Evolutionary conservation across 1,140 invertebrate species (phyloP).

Genomic region (Pseudomyrmex sp.): DNA sequence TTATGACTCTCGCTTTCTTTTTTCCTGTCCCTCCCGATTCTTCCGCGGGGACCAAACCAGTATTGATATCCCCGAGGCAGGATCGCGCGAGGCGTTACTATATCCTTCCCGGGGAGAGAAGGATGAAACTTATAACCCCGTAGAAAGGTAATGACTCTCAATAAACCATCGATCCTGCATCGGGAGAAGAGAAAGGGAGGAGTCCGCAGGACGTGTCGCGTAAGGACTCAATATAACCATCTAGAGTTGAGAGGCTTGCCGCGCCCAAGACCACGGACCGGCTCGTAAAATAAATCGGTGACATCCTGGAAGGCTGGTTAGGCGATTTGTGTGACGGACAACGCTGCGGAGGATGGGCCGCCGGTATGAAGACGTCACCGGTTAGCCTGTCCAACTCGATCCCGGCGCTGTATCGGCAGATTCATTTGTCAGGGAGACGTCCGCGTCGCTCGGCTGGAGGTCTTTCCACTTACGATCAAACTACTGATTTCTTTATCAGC

Average conservation of each 20-base stretch:
- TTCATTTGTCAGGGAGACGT: conserved; percentile 78
- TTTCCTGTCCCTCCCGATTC: conserved; percentile 19
- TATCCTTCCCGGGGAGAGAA: conserved; percentile 32
- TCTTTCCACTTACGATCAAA: conserved; percentile 66
- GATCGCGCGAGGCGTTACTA: conserved; percentile 28
- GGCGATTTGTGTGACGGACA: conserved; percentile 80
- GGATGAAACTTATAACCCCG: conserved; percentile 54
- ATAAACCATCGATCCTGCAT: conserved; percentile 80
- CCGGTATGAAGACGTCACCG: conserved; percentile 77
- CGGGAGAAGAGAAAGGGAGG: not conserved
- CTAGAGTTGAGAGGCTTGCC: conserved; percentile 40
- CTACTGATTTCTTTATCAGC: conserved; percentile 62
- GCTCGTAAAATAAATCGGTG: conserved; percentile 82
- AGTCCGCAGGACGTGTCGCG: conserved; percentile 55
- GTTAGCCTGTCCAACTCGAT: conserved; percentile 36
- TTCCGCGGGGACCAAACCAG: conserved; percentile 48
- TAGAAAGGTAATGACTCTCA: conserved; percentile 75
- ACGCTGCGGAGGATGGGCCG: conserved; percentile 45
- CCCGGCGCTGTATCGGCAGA: conserved; percentile 70
- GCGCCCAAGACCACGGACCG: conserved; percentile 66
- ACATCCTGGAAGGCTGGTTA: conserved; percentile 78
- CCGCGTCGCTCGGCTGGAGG: conserved; percentile 67
- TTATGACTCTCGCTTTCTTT: conserved; percentile 67
- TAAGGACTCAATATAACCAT: conserved; percentile 71
- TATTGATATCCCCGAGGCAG: conserved; percentile 64